These are phyloP conservation scores for Amphibalanus amphitrite DNA, from an alignment of 1,140 invertebrate species.

Conservation along the genomic window DNA sequence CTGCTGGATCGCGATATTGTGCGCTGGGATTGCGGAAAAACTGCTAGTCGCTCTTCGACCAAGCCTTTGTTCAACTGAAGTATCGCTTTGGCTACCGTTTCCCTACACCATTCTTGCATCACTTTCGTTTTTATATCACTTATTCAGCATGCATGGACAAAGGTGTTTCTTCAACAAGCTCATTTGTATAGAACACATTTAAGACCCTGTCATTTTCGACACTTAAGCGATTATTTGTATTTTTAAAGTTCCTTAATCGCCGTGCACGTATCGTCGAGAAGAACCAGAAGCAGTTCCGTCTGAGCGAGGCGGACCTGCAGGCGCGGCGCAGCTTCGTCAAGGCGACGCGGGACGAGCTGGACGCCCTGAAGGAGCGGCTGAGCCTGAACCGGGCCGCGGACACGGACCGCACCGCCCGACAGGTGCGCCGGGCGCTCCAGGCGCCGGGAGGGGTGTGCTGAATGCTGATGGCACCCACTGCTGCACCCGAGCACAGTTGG, in stretches of 20 bases:
- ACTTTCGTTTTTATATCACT: too few relatives aligned
- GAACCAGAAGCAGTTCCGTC: conserved; percentile 84
- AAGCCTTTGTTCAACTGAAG: not conserved
- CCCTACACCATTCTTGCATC: too few relatives aligned
- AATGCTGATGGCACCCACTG: conserved; percentile 18
- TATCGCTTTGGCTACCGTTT: too few relatives aligned
- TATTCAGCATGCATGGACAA: too few relatives aligned
- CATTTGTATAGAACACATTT: too few relatives aligned
- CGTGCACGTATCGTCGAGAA: conserved; percentile 77
- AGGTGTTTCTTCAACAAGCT: too few relatives aligned
- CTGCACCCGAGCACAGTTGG: conserved; percentile 11
- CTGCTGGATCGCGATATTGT: too few relatives aligned
- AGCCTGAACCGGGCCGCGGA: conserved; percentile 22
- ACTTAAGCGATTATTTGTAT: conserved; percentile 2
- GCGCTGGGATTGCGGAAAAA: too few relatives aligned
- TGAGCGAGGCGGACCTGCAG: conserved; percentile 72
- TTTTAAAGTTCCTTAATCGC: conserved; percentile 17
- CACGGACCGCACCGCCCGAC: conserved; percentile 24
- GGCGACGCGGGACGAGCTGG: conserved; percentile 69
- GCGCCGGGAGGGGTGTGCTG: conserved; percentile 16
- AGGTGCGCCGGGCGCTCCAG: conserved; percentile 20
- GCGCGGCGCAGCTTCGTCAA: conserved; percentile 71
- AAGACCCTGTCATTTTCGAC: too few relatives aligned
- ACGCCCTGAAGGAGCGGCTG: conserved; percentile 22
- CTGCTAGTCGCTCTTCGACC: not conserved